Conservation (phyloP, 2,797 vertebrate species). For the Mormyrus hasselquistii region DNA sequence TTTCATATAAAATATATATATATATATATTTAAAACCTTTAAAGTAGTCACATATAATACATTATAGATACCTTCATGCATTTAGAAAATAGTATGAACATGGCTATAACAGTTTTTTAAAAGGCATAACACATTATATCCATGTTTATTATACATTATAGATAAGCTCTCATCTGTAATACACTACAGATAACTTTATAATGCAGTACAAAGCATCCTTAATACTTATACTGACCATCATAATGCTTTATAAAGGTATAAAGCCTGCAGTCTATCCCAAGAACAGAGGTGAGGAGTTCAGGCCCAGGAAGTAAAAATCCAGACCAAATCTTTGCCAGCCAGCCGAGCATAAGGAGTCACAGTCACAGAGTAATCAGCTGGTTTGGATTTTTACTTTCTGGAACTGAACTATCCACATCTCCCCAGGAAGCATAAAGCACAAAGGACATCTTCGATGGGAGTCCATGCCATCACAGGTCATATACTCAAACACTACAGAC, state of each 20-base stretch:
- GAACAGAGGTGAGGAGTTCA: neutral
- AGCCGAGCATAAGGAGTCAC: too few species aligned
- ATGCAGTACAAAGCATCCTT: neutral
- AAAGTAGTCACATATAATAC: too few species aligned
- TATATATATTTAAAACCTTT: too few species aligned
- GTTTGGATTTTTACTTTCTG: neutral
- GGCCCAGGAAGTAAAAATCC: neutral
- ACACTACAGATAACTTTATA: neutral
- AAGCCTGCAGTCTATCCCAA: neutral
- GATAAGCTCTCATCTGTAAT: neutral
- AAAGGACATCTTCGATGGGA: neutral
- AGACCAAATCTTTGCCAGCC: neutral
- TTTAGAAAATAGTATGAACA: too few species aligned
- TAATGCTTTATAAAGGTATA: neutral
- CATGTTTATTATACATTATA: too few species aligned
- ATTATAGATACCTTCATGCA: too few species aligned
- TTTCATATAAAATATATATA: neutral
- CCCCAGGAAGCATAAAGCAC: neutral
- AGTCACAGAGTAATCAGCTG: neutral
- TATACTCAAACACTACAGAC: neutral
- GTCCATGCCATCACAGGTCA: neutral
- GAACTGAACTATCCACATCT: neutral
- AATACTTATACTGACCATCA: neutral
- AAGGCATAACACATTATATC: too few species aligned
- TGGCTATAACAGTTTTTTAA: too few species aligned